Evolutionary conservation across 2,888 invertebrate species (phyloP).

Genomic region (Eristalinus aeneus): DNA sequence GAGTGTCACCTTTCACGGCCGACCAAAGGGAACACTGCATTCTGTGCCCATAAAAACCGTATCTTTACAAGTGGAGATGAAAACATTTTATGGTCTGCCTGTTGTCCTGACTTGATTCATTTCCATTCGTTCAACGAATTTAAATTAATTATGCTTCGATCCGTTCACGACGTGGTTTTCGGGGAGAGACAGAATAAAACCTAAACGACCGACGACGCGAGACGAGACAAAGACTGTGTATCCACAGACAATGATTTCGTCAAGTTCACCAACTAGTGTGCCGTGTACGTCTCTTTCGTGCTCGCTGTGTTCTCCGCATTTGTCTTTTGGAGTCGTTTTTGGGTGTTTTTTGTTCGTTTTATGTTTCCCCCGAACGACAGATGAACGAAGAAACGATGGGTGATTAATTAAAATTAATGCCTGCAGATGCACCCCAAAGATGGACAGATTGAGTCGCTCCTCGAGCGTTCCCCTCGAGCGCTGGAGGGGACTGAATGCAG

Average conservation of each 20-base stretch:
- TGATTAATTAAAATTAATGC: slow-evolving; percentile 71
- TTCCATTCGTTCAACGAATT: slow-evolving; percentile 67
- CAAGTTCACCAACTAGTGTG: slow-evolving; percentile 5
- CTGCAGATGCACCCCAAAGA: slow-evolving; percentile 70
- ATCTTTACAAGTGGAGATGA: not conserved
- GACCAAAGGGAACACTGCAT: not conserved
- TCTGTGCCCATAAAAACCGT: not conserved
- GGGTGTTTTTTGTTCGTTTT: not conserved
- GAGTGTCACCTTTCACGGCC: not conserved
- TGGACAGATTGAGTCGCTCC: slow-evolving; percentile 64
- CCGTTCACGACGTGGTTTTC: slow-evolving; percentile 30
- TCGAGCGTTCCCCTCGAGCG: not conserved
- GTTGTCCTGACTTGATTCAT: slow-evolving; percentile 21
- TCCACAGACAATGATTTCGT: slow-evolving; percentile 65
- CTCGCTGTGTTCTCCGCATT: not conserved
- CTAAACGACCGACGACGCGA: slow-evolving; percentile 15
- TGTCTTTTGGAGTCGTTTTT: slow-evolving; percentile 33
- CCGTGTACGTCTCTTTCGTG: not conserved
- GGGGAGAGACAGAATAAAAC: slow-evolving; percentile 22
- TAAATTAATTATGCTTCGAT: slow-evolving; percentile 71
- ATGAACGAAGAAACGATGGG: slow-evolving; percentile 63
- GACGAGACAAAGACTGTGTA: slow-evolving; percentile 44
- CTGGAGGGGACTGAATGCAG: not conserved
- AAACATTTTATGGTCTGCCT: slow-evolving; percentile 7
- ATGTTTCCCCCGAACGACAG: slow-evolving; percentile 48